Conservation (phyloP, 2,797 vertebrate species). For the Silurus lanzhouensis region DNA sequence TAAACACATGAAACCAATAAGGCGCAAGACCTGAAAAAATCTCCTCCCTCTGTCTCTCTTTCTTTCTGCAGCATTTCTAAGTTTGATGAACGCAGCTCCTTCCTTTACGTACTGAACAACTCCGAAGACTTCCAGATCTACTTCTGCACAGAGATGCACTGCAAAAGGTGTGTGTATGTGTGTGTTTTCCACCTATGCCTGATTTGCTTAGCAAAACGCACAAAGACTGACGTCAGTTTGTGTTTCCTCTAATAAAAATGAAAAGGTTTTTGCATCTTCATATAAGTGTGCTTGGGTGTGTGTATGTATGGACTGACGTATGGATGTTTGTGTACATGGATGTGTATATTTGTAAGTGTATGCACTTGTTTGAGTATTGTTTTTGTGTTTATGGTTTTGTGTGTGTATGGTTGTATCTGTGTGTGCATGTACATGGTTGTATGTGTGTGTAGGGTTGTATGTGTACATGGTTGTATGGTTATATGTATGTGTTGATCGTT, state of each 20-base stretch:
- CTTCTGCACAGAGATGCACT: constrained; percentile 97
- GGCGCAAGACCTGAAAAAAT: background rate
- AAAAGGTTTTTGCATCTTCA: background rate
- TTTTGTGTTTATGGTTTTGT: too few species aligned
- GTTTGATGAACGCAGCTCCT: constrained; percentile 95
- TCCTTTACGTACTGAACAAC: constrained; percentile 97
- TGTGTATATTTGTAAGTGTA: background rate
- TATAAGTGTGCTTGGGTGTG: background rate
- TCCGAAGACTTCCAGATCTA: constrained; percentile 98
- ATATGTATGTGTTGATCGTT: too few species aligned
- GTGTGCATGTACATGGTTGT: too few species aligned
- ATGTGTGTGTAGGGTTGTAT: too few species aligned
- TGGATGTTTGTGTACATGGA: constrained; percentile 20
- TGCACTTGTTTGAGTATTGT: too few species aligned
- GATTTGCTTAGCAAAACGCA: constrained; percentile 9
- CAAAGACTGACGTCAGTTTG: background rate
- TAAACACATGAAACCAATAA: background rate
- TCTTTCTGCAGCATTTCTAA: constrained; percentile 87
- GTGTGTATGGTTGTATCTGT: too few species aligned
- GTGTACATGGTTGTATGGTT: too few species aligned
- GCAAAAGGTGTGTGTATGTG: constrained; percentile 81
- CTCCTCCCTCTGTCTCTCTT: background rate
- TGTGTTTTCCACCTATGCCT: background rate
- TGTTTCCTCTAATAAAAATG: background rate
- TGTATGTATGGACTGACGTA: too few species aligned